Evolutionary conservation across 1,140 invertebrate genomes (phyloP).

Genomic region (Acyrthosiphon pisum): DNA sequence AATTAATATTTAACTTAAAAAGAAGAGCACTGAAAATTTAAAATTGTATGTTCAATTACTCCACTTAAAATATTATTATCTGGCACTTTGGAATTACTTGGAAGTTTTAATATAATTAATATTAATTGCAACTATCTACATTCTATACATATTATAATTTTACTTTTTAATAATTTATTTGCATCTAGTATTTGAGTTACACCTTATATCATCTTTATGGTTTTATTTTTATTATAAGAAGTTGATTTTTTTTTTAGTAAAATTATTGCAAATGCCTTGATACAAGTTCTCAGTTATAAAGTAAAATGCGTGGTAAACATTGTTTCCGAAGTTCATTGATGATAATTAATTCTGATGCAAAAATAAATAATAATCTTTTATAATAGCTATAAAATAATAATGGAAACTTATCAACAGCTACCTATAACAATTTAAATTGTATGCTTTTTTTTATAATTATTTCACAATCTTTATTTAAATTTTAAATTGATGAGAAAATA

Average conservation of each 20-base stretch:
- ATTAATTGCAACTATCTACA: not conserved
- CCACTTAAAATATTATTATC: conserved; percentile 23
- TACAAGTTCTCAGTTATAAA: not conserved
- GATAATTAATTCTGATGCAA: not conserved
- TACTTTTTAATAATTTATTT: not conserved
- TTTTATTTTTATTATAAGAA: not conserved
- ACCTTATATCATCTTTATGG: not conserved
- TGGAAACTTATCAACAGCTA: not conserved
- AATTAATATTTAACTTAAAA: conserved; percentile 13
- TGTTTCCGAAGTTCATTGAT: not conserved
- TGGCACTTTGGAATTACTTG: not conserved
- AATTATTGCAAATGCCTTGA: not conserved
- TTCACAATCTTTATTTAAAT: not conserved
- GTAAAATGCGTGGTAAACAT: not conserved
- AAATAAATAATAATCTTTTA: not conserved
- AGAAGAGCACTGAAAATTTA: not conserved
- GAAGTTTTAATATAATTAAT: not conserved
- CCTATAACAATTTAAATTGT: not conserved
- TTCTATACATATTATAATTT: not conserved
- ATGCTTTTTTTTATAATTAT: not conserved
- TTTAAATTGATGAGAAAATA: not conserved
- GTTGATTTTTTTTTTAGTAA: not conserved
- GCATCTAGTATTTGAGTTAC: not conserved
- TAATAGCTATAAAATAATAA: not conserved
- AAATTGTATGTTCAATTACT: not conserved